Base-by-base conservation (phyloP, 37 sponge, comb jelly and placozoan genomes). In the Chondrilla cf. caribensis region DNA sequence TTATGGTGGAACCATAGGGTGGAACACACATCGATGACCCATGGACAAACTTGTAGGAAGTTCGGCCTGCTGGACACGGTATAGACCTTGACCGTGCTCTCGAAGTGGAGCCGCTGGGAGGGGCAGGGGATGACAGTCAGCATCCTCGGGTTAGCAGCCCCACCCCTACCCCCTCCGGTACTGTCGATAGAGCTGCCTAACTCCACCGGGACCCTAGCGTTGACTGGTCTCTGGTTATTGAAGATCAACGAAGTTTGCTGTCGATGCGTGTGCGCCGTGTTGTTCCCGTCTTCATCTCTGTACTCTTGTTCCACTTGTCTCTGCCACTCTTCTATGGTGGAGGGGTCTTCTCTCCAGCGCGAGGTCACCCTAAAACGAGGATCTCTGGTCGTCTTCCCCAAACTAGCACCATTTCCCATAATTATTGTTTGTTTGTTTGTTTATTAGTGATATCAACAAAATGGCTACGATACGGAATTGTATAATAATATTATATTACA, bases 31-130 rank as follows among this genome's bases (percentile, higher is more conserved):
- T n/a, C n/a, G n/a, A n/a, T n/a, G n/a, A n/a, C n/a, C n/a, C n/a
- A n/a, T n/a, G n/a, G 64, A 15, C 71, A 9, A 6, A 70, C 71
- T 36, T 70, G 71, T 70, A 70, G 71, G 71, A 70, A 70, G 18
- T 70, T 70, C 8, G 71, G 71, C 21, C 71, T 32, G 71, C 71
- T 70, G 5, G 39, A 38, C 5, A 70, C 71, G 5, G 21, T 19
- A 38, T 33, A 70, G 7, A 70, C 38, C 18, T 70, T 70, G 5
- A 70, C 29, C 3, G 71, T 70, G 38, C 38, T 37, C 19, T 37
- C 39, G 39, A 70, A 70, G 18, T 70, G 71, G 5, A 60, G 22
- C 5, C 64, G 5, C 29, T 60, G 64, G 8, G 64, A 60, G 8
- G 64, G 28, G 64, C 22, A 60, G 64, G 64, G 22, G 28, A 22